Evolutionary conservation across 2,113 vertebrate genomes (phyloP), one percentile per base, ranked within the genome.

Genomic region (rat (Rattus norvegicus)): DNA sequence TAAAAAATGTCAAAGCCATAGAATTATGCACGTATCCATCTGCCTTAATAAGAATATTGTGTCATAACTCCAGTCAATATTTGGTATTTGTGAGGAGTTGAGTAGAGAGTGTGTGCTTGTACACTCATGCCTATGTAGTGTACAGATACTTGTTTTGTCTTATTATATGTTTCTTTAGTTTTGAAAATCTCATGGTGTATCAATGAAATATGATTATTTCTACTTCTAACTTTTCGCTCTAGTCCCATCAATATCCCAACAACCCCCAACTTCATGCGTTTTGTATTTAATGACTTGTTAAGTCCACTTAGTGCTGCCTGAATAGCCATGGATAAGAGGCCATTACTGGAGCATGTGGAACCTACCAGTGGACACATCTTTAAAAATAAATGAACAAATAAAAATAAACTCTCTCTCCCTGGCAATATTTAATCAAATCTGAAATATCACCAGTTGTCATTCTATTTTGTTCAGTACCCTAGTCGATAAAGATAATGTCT

Each of bases 381-480:
- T 17, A 65, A 20, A 43, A 30, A 28, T 5, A 43, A 30, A 47
- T 17, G 14, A 33, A 77, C 4, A 73, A 39, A 19, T 36, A 63
- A 19, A 65, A 16, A 63, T 63, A 52, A 0, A 36, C 33, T 22
- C 63, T 69, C 5, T 49, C 30, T 52, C 56, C 11, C 54, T n/a
- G n/a, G 79, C 33, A 83, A 87, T 87, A 81, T 94, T 91, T 84
- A 36, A 93, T 93, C 69, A 92, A 83, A 87, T 96, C 12, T 81
- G 36, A 92, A 97, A 83, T 93, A 19, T 56, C 17, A 7, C 93
- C n/a, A 90, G 7, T 95, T 95, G 73, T 24, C 24, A 84, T 90
- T 90, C 30, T 49, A 63, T 63, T 91, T 96, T 95, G 26, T 79
- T 72, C 54, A 96, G 56, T 91, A 83, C 2, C 24, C 39, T 93